Evolutionary conservation across 2,797 vertebrate species (phyloP).

Genomic region (Sebastes jordani): DNA sequence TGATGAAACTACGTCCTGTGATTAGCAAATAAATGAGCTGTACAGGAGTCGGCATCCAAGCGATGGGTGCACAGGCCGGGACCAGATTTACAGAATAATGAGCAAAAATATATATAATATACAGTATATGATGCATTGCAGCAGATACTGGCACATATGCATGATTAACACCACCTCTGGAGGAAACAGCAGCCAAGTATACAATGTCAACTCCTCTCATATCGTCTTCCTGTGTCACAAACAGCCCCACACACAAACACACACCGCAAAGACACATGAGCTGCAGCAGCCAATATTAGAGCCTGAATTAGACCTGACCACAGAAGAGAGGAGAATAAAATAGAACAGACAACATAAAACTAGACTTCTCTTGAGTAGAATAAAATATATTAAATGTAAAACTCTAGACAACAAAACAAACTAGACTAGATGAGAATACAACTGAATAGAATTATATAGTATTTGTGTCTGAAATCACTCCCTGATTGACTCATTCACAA

Average conservation of each 20-base stretch:
- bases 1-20: slow-evolving; percentile 28
- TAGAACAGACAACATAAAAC: not conserved
- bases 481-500: not conserved
- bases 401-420: not conserved
- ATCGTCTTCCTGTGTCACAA: slow-evolving; percentile 39
- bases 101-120: not conserved
- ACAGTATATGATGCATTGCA: not conserved
- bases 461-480: not conserved
- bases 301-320: not conserved
- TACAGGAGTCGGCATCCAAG: slow-evolving; percentile 15
- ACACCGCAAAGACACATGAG: not conserved
- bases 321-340: not conserved
- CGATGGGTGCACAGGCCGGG: not conserved
- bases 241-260: slow-evolving; percentile 17
- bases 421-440: not conserved
- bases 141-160: slow-evolving; percentile 42
- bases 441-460: not conserved
- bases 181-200: slow-evolving; percentile 39
- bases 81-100: slow-evolving; percentile 11
- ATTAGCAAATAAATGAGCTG: slow-evolving; percentile 33
- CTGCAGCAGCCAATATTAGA: slow-evolving; percentile 1
- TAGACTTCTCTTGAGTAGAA: not conserved
- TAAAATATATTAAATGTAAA: not conserved
- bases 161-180: slow-evolving; percentile 40
- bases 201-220: slow-evolving; percentile 42